Evolutionary conservation across 2,797 vertebrate genomes (phyloP).

Genomic region (Dicrostonyx torquatus): DNA sequence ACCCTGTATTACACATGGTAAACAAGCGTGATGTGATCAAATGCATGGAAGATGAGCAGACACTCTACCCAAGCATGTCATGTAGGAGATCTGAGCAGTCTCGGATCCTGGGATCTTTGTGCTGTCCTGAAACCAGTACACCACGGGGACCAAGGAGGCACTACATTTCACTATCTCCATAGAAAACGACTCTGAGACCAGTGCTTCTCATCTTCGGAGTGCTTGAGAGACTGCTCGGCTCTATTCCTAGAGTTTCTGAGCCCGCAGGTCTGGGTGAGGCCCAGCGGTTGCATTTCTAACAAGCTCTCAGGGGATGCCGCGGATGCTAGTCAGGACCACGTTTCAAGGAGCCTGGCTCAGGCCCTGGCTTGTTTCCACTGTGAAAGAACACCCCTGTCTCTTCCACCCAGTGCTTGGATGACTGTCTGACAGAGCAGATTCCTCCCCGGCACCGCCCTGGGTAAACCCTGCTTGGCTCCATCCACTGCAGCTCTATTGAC

Average conservation of each 20-base stretch:
- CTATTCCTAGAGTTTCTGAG: background rate
- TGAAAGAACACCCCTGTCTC: background rate
- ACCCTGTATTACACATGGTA: background rate
- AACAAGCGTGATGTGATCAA: background rate
- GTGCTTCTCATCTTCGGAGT: background rate
- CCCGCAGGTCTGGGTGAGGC: background rate
- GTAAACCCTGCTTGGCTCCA: accelerated
- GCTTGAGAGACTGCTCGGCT: background rate
- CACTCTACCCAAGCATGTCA: background rate
- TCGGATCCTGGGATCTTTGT: background rate
- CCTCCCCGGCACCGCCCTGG: background rate
- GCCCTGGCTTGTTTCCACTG: background rate
- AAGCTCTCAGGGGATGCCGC: background rate
- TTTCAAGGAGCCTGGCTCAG: background rate
- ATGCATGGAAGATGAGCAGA: background rate
- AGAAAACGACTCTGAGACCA: background rate
- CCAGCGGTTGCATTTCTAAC: background rate
- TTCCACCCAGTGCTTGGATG: background rate
- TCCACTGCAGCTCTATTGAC: background rate
- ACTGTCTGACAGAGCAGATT: background rate
- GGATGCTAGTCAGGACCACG: background rate
- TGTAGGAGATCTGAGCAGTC: background rate
- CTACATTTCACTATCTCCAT: background rate
- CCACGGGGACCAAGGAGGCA: background rate
- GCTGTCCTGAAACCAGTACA: background rate